A percentile compares a stretch with the other conserved stretches of the same genome.
phyloP scores from a whole-genome alignment of 2,797 vertebrate genomes.

The Tapera naevia region DNA sequence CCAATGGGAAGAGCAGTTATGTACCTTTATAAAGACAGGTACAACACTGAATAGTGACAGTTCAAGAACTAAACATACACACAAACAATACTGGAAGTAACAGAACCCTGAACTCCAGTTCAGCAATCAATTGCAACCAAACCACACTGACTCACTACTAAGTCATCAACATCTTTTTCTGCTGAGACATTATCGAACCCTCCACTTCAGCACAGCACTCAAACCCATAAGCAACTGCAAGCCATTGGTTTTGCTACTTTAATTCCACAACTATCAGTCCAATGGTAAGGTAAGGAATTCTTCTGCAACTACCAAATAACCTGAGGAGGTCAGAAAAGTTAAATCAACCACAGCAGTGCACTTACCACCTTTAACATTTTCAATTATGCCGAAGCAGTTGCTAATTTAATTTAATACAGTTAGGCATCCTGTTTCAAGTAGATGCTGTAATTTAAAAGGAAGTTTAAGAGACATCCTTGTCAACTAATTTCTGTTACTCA shows the following conservation, averaged over 20 bases:
- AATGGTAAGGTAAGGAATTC: not conserved
- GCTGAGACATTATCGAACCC: not conserved
- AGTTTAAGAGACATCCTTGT: not conserved
- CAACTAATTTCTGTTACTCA: constrained; percentile 1
- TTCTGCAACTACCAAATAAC: not conserved
- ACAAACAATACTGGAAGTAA: not conserved
- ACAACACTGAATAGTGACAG: not conserved
- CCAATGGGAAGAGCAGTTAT: not conserved
- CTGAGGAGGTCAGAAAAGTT: not conserved
- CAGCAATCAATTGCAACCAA: not conserved
- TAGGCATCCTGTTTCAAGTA: not conserved
- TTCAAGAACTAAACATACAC: not conserved
- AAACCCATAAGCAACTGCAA: not conserved
- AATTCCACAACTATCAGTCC: not conserved
- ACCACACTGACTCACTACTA: not conserved
- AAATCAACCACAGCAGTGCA: not conserved
- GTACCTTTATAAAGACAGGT: not conserved
- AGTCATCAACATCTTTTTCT: not conserved
- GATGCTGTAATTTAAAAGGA: not conserved
- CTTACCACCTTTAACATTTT: not conserved
- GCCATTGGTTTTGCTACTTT: not conserved
- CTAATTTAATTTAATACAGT: not conserved
- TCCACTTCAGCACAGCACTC: not conserved
- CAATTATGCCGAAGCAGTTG: not conserved
- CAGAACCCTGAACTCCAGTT: not conserved